These are phyloP conservation scores for Spinibarbus caldwelli DNA, from an alignment of 2,797 vertebrate genomes.

Conservation along the genomic window DNA sequence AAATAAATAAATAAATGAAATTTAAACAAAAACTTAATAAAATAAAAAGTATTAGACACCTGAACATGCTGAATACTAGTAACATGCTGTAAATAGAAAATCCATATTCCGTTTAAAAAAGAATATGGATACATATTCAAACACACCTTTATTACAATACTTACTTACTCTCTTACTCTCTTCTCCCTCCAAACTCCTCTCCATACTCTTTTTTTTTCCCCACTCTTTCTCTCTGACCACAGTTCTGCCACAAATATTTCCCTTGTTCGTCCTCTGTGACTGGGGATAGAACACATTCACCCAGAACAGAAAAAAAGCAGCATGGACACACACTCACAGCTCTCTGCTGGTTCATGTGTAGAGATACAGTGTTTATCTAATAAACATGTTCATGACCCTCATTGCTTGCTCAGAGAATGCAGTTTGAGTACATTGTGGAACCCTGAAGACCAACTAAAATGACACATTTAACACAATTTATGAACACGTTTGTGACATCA, in stretches of 20 bases:
- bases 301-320: constrained; percentile 5
- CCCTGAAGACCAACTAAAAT: background rate
- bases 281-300: background rate
- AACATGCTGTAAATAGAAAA: background rate
- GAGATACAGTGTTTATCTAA: background rate
- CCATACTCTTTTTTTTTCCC: background rate
- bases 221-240: constrained; percentile 70
- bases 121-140: background rate
- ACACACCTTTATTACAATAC: constrained; percentile 10
- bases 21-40: too few species aligned
- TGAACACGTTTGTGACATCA: background rate
- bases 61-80: constrained; percentile 7
- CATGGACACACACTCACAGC: constrained; percentile 1
- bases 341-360: background rate
- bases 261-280: constrained; percentile 42
- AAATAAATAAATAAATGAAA: background rate
- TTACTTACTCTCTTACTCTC: constrained; percentile 20
- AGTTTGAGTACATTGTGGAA: background rate
- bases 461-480: background rate
- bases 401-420: background rate
- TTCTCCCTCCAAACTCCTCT: background rate
- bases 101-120: background rate
- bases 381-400: background rate
- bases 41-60: background rate
- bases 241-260: constrained; percentile 74